Evolutionary conservation across 2,888 invertebrate species (phyloP).

Genomic region (Falcaria lacertinaria): DNA sequence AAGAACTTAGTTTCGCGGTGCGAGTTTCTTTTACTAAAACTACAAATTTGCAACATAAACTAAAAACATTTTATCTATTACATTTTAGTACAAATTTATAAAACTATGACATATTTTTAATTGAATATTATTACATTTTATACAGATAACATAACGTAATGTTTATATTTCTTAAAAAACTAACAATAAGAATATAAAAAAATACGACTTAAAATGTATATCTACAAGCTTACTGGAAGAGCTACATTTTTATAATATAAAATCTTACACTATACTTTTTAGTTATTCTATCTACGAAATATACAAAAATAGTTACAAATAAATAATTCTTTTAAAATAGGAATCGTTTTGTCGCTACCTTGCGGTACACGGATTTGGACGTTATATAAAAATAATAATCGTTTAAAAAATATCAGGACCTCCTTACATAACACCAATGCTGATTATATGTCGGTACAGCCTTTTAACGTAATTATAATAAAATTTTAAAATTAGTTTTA

Average conservation of each 20-base stretch:
- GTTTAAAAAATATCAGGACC: conserved; percentile 25
- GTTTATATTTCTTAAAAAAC: conserved; percentile 31
- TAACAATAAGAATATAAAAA: conserved; percentile 39
- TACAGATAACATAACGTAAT: conserved; percentile 59
- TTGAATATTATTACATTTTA: conserved; percentile 64
- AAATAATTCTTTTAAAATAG: conserved; percentile 70
- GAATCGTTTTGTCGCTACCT: conserved; percentile 49
- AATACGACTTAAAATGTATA: conserved; percentile 52
- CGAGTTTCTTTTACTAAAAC: conserved; percentile 54
- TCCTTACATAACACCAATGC: conserved; percentile 52
- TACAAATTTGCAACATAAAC: conserved; percentile 55
- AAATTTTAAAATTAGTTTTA: conserved; percentile 13
- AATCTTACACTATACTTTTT: conserved; percentile 40
- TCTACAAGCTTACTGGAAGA: conserved; percentile 73
- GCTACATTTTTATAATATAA: conserved; percentile 38
- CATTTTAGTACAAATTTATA: conserved; percentile 56
- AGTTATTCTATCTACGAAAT: conserved; percentile 52
- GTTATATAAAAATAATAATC: conserved; percentile 22
- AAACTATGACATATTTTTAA: conserved; percentile 67
- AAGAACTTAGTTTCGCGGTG: conserved; percentile 71
- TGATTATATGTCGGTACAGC: conserved; percentile 22
- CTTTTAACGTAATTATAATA: conserved; percentile 20
- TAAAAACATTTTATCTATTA: conserved; percentile 55
- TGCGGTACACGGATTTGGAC: conserved; percentile 42
- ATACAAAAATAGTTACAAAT: conserved; percentile 75